These are phyloP conservation scores for Melanotaenia duboulayi DNA, from an alignment of 2,113 vertebrate genomes.

Conservation along the genomic window DNA sequence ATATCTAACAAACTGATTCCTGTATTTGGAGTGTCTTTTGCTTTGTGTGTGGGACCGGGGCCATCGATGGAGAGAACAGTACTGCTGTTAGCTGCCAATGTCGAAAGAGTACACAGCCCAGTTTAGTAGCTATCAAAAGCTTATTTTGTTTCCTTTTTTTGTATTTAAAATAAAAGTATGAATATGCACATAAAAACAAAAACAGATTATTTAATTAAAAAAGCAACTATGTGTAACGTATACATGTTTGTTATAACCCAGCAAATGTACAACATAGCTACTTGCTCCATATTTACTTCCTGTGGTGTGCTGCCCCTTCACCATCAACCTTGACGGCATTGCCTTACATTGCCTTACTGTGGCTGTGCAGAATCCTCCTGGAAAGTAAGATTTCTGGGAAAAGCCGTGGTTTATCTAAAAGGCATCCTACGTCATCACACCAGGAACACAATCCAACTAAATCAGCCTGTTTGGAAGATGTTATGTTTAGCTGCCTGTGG, in stretches of 20 bases:
- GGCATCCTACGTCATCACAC: constrained; percentile 54
- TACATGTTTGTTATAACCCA: background rate
- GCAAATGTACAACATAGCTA: background rate
- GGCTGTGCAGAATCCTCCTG: constrained; percentile 33
- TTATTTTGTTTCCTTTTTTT: too few relatives aligned
- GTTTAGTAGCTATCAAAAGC: too few relatives aligned
- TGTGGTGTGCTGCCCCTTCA: background rate
- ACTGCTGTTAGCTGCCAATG: too few relatives aligned
- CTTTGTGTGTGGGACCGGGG: background rate
- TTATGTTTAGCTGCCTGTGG: constrained; percentile 59
- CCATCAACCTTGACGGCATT: background rate
- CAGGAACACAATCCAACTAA: constrained; percentile 45
- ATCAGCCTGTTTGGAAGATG: constrained; percentile 57
- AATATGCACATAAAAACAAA: too few relatives aligned
- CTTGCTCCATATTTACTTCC: background rate
- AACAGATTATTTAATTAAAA: too few relatives aligned
- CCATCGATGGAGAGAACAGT: background rate
- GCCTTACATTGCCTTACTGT: background rate
- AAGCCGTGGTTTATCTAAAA: constrained; percentile 46
- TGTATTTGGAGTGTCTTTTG: background rate
- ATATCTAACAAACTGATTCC: background rate
- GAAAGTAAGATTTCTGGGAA: constrained; percentile 58
- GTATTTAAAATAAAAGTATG: too few relatives aligned
- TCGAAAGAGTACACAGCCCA: too few relatives aligned
- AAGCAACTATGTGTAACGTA: background rate